These are phyloP conservation scores for Monomorium pharaonis DNA, from an alignment of 1,140 invertebrate genomes.

Conservation along the genomic window DNA sequence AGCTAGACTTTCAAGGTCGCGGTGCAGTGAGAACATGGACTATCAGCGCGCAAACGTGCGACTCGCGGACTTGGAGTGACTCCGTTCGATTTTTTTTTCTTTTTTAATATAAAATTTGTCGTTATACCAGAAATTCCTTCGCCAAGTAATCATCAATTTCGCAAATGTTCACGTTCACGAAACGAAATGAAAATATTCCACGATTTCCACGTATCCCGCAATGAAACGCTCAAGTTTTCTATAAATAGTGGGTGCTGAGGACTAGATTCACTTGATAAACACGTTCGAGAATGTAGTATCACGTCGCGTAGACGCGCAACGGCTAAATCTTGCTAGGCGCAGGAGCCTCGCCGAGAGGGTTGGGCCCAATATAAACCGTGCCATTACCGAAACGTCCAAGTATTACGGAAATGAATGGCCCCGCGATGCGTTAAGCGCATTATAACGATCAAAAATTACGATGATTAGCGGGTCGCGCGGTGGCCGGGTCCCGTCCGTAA, in stretches of 20 bases:
- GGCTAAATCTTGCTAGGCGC: neutral
- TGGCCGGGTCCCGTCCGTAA: neutral
- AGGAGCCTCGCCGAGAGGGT: neutral
- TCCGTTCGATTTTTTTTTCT: neutral
- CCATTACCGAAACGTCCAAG: constrained; percentile 50
- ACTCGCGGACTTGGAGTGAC: neutral
- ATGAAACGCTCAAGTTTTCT: neutral
- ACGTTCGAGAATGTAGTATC: neutral
- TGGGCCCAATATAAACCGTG: neutral
- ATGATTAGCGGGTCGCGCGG: constrained; percentile 31
- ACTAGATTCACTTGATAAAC: constrained; percentile 32
- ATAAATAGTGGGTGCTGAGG: neutral
- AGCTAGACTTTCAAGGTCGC: constrained; percentile 27
- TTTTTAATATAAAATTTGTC: neutral
- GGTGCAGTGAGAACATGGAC: neutral
- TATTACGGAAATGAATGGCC: constrained; percentile 58
- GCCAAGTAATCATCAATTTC: neutral
- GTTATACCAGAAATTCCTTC: neutral
- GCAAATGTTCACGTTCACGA: neutral
- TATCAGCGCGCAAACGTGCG: neutral
- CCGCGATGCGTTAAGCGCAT: constrained; percentile 52
- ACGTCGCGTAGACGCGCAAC: neutral
- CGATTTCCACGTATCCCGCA: neutral
- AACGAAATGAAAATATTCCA: neutral
- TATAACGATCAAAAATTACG: constrained; percentile 52